Evolutionary conservation across 2,797 vertebrate genomes (phyloP), one percentile per base, ranked within the genome.

Genomic region (Aulostomus chinensis): DNA sequence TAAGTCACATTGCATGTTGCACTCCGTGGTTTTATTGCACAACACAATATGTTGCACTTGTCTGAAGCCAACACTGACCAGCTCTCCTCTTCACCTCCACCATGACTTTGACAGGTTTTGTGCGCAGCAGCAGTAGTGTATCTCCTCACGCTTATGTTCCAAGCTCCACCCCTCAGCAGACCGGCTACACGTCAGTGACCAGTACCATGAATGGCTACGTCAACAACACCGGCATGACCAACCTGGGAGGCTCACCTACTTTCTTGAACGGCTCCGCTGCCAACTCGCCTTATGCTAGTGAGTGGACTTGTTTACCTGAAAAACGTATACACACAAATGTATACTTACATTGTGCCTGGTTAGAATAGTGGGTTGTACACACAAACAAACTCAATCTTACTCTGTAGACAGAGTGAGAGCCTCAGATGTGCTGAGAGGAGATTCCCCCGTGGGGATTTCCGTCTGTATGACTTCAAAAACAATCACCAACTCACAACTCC

Each of bases 251-350:
- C 63, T 99, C 97, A 32, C 97, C 97, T 37, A 94, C 94, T 61
- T 99, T 99, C 90, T 93, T 99, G 83, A 99, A 98, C 2, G 95
- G 96, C 83, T 98, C 96, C 4, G 95, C 96, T 51, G 95, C 96
- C 91, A 99, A 98, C 89, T 99, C 97, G 37, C 96, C 97, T 85
- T 99, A 99, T 68, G 96, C 96, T 86, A 99, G 97, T 99, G 88
- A 95, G 97, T 95, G 13, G 2, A 12, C n/a, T 3, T 21, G 20
- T 21, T 3, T 6, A 21, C 7, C 7, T 8, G 7, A 5, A 31
- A n/a, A n/a, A n/a, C 1, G 12, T 12, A 29, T n/a, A 26, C 18
- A 18, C 45, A 35, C 39, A 36, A 9, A 17, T 91, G 11, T 11
- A 9, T 11, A 15, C 15, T n/a, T n/a, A n/a, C n/a, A n/a, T n/a